These are phyloP conservation scores for Prochilodus magdalenae DNA, from an alignment of 2,113 vertebrate genomes.

Conservation along the genomic window DNA sequence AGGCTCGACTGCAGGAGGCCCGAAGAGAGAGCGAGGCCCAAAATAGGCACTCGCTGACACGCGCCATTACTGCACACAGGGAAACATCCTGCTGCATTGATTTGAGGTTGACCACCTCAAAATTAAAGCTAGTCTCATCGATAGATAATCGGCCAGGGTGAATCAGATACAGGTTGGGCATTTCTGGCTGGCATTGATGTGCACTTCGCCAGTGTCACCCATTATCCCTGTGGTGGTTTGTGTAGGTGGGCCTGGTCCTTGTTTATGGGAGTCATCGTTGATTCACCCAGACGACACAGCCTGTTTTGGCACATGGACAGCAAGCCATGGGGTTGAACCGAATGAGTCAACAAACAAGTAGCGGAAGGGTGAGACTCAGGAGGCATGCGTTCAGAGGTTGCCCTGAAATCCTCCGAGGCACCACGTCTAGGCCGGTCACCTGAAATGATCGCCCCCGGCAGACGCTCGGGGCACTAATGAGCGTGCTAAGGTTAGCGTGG, in stretches of 20 bases:
- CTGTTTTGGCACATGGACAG: slow-evolving; percentile 2
- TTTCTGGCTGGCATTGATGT: background rate
- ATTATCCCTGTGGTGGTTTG: background rate
- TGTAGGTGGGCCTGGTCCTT: slow-evolving; percentile 13
- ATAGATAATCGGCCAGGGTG: background rate
- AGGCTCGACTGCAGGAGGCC: slow-evolving; percentile 27
- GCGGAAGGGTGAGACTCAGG: background rate
- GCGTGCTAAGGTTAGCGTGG: slow-evolving; percentile 91
- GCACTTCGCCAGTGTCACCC: background rate
- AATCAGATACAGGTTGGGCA: background rate
- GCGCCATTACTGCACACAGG: slow-evolving; percentile 14
- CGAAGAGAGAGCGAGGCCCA: slow-evolving; percentile 34
- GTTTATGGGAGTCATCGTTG: slow-evolving; percentile 12
- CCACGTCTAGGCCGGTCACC: slow-evolving; percentile 82
- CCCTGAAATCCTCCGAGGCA: background rate
- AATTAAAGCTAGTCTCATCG: background rate
- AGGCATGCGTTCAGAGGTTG: background rate
- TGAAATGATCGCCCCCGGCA: slow-evolving; percentile 94
- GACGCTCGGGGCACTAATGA: slow-evolving; percentile 82
- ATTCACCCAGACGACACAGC: background rate
- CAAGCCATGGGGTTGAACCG: background rate
- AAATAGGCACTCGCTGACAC: slow-evolving; percentile 51
- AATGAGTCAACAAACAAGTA: slow-evolving; percentile 22
- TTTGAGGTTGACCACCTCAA: slow-evolving; percentile 20
- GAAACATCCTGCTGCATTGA: slow-evolving; percentile 51